Conservation (phyloP, 64 coral and sea anemone species). For the Porites australiensis region DNA sequence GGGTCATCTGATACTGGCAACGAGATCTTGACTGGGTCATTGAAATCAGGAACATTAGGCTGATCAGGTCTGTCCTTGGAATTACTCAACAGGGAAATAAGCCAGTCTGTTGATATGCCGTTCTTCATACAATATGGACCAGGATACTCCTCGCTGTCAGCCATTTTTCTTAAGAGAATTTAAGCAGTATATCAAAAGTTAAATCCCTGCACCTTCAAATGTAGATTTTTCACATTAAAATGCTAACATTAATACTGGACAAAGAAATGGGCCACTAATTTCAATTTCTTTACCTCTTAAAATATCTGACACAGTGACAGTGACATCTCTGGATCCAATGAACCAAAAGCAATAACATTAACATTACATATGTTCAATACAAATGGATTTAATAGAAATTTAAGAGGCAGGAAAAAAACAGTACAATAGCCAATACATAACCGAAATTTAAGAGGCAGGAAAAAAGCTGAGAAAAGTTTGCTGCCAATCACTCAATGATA, state of each 20-base stretch:
- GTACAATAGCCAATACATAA: too few relatives aligned
- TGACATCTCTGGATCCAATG: constrained; percentile 8
- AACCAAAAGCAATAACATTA: not conserved
- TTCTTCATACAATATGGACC: constrained; percentile 42
- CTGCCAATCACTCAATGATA: too few relatives aligned
- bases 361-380: too few relatives aligned
- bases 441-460: too few relatives aligned
- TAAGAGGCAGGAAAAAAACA: not conserved
- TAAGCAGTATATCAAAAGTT: not conserved
- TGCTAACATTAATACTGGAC: not conserved
- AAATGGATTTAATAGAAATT: not conserved
- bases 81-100: constrained; percentile 20
- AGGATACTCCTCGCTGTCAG: constrained; percentile 41
- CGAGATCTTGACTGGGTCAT: constrained; percentile 38
- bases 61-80: constrained; percentile 23
- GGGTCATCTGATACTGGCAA: constrained; percentile 42
- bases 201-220: too few relatives aligned
- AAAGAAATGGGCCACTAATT: constrained; percentile 45
- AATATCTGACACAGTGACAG: not conserved
- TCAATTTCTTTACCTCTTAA: constrained; percentile 18
- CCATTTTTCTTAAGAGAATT: constrained; percentile 40
- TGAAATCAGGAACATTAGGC: constrained; percentile 49
- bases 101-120: constrained; percentile 45
- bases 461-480: too few relatives aligned
- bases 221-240: too few relatives aligned